Conservation (phyloP, 2,888 invertebrate genomes). For the Arge pagana region DNA sequence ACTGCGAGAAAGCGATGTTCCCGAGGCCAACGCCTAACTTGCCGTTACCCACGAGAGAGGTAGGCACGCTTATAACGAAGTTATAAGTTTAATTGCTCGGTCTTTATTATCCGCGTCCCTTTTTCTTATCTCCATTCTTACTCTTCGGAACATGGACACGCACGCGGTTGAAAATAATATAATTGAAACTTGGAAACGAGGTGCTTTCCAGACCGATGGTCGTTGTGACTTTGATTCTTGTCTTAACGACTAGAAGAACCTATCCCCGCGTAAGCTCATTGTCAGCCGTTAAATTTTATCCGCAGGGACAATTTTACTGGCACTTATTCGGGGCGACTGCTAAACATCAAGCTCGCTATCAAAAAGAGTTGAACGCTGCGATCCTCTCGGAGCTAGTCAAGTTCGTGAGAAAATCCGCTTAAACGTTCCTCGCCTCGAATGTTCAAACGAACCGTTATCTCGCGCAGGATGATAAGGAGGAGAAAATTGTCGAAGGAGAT, state of each 20-base stretch:
- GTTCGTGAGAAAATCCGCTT: constrained; percentile 29
- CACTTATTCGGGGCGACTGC: constrained; percentile 36
- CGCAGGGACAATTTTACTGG: constrained; percentile 43
- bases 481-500: constrained; percentile 20
- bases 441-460: constrained; percentile 1
- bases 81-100: constrained; percentile 9
- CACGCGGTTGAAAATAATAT: background rate
- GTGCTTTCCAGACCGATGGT: too few species aligned
- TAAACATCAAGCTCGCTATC: constrained; percentile 34
- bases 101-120: background rate
- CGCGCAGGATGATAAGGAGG: constrained; percentile 15
- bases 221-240: too few species aligned
- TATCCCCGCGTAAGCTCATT: too few species aligned
- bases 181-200: too few species aligned
- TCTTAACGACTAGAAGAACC: too few species aligned
- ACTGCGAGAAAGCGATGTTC: constrained; percentile 37
- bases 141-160: background rate
- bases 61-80: constrained; percentile 29
- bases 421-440: constrained; percentile 21
- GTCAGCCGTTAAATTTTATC: too few species aligned
- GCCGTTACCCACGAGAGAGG: constrained; percentile 38
- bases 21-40: constrained; percentile 35
- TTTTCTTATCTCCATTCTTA: background rate
- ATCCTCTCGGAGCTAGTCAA: constrained; percentile 33
- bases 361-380: constrained; percentile 34